Evolutionary conservation across 2,113 vertebrate species (phyloP), one percentile per base, ranked within the genome.

Genomic region (Accipiter virgatus): DNA sequence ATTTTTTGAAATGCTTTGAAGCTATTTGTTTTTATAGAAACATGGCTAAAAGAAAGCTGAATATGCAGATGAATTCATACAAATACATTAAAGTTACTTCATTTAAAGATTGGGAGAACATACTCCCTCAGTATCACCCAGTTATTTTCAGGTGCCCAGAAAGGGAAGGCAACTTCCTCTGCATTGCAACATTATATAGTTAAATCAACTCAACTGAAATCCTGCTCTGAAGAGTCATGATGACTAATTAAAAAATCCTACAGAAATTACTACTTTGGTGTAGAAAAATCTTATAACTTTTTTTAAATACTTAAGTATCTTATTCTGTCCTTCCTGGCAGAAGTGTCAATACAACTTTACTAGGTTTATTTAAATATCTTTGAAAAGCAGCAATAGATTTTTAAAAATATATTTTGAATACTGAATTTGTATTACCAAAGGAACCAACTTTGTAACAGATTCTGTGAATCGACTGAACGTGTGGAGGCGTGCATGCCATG

Each of bases 391-490:
- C 45, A 58, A 36, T 52, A 36, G 34, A 45, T 77, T 92, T 91
- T 81, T 27, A 2, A 22, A 66, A 88, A 34, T 14, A 4, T 5
- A 15, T 74, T 80, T 48, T 38, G 47, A 70, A 42, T 53, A 43
- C 29, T 67, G 61, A 17, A 72, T 48, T 63, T 62, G 4, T 58
- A 23, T 43, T 48, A 87, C 17, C 36, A 45, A 70, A 87, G 83
- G 65, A 66, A 55, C 9, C 31, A n/a, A 45, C 10, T 31, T 59
- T 29, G 0, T 14, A 53, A 25, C 10, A 65, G 42, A 22, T 29
- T 29, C 38, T 45, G 62, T 23, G 16, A 90, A 66, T 0, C 7
- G 6, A 48, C 0, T 47, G 16, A 90, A 56, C 3, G 2, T 1
- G 16, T 13, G 18, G 67, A 78, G 15, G 25, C 3, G 3, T 22